Conservation (phyloP, 2,797 vertebrate species). For the Darevskia nairensis region DNA sequence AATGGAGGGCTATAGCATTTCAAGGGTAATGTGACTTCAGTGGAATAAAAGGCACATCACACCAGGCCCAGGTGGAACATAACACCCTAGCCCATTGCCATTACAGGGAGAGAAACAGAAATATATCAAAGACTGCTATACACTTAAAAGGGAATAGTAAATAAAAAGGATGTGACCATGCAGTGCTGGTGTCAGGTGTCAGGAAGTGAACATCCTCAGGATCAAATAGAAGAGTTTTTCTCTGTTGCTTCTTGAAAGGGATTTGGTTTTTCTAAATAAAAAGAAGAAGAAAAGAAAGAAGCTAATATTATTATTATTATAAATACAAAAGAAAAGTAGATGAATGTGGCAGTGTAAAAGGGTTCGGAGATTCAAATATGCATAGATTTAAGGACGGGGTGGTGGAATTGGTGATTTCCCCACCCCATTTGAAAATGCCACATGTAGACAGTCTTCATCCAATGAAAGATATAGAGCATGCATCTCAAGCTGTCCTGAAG, state of each 20-base stretch:
- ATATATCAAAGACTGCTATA: constrained; percentile 81
- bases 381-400: not conserved
- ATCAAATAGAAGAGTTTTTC: constrained; percentile 80
- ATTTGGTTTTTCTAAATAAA: constrained; percentile 54
- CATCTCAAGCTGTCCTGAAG: constrained; percentile 8
- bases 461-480: not conserved
- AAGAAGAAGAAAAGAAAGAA: constrained; percentile 48
- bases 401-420: constrained; percentile 3
- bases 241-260: constrained; percentile 79
- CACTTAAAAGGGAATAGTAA: constrained; percentile 86
- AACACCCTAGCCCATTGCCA: constrained; percentile 78
- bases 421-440: constrained; percentile 19
- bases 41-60: constrained; percentile 78
- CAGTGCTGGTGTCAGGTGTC: constrained; percentile 80
- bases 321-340: constrained; percentile 67
- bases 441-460: constrained; percentile 30
- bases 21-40: constrained; percentile 73
- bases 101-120: constrained; percentile 79
- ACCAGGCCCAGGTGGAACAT: constrained; percentile 77
- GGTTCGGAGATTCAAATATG: constrained; percentile 23
- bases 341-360: constrained; percentile 50
- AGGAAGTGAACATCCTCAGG: constrained; percentile 77
- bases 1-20: constrained; percentile 65
- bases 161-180: constrained; percentile 84
- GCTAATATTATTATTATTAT: constrained; percentile 50